These are phyloP conservation scores for Coreoperca whiteheadi DNA, from an alignment of 2,113 vertebrate genomes.

Conservation along the genomic window DNA sequence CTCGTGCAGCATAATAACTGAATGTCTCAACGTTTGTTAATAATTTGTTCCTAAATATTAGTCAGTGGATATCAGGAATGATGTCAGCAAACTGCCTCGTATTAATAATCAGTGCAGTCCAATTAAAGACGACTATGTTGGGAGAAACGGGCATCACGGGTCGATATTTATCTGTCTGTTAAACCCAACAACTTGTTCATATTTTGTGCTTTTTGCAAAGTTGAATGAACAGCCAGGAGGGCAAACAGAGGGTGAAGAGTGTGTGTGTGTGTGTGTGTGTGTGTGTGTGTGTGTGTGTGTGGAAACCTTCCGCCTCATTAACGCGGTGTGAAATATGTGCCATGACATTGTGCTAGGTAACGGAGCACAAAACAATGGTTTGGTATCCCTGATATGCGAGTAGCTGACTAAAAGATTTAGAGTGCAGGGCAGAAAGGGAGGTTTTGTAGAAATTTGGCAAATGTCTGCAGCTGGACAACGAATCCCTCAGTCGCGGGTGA, in stretches of 20 bases:
- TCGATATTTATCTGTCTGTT: too few species aligned
- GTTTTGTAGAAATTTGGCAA: neutral
- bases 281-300: neutral
- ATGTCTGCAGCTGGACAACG: neutral
- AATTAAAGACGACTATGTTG: neutral
- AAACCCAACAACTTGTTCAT: neutral
- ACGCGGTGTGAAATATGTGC: slow-evolving; percentile 20
- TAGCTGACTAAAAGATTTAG: neutral
- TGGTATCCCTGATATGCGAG: neutral
- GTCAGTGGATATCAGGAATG: neutral
- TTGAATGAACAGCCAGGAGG: neutral
- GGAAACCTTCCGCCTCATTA: slow-evolving; percentile 11
- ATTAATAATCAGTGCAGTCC: neutral
- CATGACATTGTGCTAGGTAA: neutral
- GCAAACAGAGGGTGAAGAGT: neutral
- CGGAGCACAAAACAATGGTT: too few species aligned
- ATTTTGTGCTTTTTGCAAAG: neutral
- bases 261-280: neutral
- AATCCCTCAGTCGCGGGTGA: too few species aligned
- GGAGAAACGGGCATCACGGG: too few species aligned
- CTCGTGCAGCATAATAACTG: neutral
- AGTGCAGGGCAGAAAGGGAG: neutral
- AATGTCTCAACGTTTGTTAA: neutral
- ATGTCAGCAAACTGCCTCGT: neutral
- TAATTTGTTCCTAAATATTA: neutral